Evolutionary conservation across 1,140 invertebrate genomes (phyloP).

Genomic region (Polypedilum vanderplanki): DNA sequence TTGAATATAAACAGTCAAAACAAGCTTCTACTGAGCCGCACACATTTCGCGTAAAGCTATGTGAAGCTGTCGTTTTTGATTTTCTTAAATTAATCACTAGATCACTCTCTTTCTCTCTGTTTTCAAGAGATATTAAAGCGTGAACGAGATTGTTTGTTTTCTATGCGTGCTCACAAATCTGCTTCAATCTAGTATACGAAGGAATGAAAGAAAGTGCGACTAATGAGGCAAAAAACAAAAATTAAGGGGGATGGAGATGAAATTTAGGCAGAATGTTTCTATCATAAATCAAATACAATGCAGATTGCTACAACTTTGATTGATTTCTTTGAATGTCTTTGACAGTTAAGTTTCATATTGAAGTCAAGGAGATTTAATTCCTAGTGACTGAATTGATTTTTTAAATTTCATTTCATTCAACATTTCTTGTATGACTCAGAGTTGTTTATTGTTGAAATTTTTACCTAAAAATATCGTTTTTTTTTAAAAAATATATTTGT

Average conservation of each 20-base stretch:
- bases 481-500: no score
- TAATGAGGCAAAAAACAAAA: neutral
- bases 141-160: no score
- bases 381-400: no score
- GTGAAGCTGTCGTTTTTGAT: slow-evolving; percentile 22
- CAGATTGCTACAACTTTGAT: neutral
- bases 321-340: neutral
- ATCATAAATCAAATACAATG: neutral
- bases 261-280: neutral
- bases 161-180: neutral
- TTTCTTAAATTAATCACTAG: slow-evolving; percentile 25
- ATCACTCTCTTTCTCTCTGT: neutral
- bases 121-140: neutral
- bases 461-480: no score
- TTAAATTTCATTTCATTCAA: no score
- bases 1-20: slow-evolving; percentile 7
- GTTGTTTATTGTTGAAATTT: no score
- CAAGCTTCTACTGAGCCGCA: neutral
- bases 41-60: neutral
- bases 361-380: no score
- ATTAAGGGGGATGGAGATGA: neutral
- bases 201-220: neutral
- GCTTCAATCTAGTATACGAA: neutral
- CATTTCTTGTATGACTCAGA: no score
- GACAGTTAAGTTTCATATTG: neutral